Evolutionary conservation across 53 echinoderm and acorn worm species (phyloP).

Genomic region (Paracentrotus lividus): DNA sequence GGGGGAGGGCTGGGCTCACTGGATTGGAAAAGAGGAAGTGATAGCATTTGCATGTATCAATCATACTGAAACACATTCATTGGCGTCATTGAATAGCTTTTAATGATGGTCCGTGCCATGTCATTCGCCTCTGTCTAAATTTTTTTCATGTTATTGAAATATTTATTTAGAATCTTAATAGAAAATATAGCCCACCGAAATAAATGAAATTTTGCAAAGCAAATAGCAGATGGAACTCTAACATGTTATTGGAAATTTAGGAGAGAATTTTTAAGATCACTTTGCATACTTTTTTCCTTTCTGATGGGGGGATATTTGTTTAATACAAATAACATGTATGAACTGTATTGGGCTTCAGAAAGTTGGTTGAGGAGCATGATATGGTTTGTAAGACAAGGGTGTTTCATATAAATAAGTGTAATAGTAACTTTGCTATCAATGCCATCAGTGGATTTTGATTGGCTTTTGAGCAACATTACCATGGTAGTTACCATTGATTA

Average conservation of each 20-base stretch:
- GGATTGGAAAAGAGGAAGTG: conserved; percentile 54
- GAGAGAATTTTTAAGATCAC: not conserved
- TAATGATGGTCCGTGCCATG: not conserved
- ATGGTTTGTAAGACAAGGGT: too few species aligned
- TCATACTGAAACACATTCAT: conserved; percentile 1
- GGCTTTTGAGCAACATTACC: too few species aligned
- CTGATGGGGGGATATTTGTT: too few species aligned
- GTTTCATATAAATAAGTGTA: too few species aligned
- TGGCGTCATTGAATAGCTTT: conserved; percentile 23
- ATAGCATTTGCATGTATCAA: not conserved
- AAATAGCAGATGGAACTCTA: not conserved
- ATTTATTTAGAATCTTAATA: too few species aligned
- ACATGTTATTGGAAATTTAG: not conserved
- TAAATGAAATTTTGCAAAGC: not conserved
- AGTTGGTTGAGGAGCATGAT: too few species aligned
- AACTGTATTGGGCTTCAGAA: too few species aligned
- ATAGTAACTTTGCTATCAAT: too few species aligned
- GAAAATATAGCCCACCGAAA: not conserved
- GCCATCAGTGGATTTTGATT: too few species aligned
- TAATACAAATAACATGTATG: too few species aligned
- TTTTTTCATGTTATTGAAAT: not conserved
- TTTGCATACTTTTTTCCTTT: too few species aligned
- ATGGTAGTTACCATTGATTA: too few species aligned
- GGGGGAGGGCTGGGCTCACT: conserved; percentile 32
- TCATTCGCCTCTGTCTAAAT: not conserved